Conservation (phyloP, 1,140 invertebrate genomes). For the Diorhabda carinulata region DNA sequence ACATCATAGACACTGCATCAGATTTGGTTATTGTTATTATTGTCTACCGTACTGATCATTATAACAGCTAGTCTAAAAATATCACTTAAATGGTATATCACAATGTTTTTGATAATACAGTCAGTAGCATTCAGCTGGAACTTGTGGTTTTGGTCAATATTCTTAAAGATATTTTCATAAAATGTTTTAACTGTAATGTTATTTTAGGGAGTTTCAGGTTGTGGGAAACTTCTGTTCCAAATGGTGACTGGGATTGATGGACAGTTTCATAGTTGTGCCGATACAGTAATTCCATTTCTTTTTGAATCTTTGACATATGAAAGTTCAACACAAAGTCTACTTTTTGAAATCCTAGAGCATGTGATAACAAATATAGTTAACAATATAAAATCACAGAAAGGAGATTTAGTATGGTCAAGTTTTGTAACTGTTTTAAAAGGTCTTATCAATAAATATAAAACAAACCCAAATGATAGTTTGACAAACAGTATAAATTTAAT, state of each 20-base stretch:
- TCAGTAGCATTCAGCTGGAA: neutral
- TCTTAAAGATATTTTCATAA: neutral
- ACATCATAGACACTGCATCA: neutral
- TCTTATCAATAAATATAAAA: constrained; percentile 31
- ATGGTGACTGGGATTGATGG: constrained; percentile 73
- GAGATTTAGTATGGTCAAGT: constrained; percentile 56
- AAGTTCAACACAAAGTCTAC: constrained; percentile 52
- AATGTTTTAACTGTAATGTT: neutral
- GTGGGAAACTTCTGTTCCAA: constrained; percentile 82
- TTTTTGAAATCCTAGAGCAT: constrained; percentile 61
- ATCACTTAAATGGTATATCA: neutral
- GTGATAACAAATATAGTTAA: constrained; percentile 56
- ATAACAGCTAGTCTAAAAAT: neutral
- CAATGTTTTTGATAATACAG: neutral
- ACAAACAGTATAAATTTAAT: constrained; percentile 46
- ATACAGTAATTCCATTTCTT: constrained; percentile 59
- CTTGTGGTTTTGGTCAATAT: neutral
- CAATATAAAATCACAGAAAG: constrained; percentile 58
- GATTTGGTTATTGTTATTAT: neutral
- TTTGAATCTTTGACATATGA: constrained; percentile 57
- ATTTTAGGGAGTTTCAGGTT: constrained; percentile 53
- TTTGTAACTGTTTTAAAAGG: constrained; percentile 40
- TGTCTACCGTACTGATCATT: neutral
- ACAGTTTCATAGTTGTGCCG: constrained; percentile 77
- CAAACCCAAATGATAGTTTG: constrained; percentile 28